These are phyloP conservation scores for Cetonia aurata DNA, from an alignment of 2,888 invertebrate species.

Conservation along the genomic window DNA sequence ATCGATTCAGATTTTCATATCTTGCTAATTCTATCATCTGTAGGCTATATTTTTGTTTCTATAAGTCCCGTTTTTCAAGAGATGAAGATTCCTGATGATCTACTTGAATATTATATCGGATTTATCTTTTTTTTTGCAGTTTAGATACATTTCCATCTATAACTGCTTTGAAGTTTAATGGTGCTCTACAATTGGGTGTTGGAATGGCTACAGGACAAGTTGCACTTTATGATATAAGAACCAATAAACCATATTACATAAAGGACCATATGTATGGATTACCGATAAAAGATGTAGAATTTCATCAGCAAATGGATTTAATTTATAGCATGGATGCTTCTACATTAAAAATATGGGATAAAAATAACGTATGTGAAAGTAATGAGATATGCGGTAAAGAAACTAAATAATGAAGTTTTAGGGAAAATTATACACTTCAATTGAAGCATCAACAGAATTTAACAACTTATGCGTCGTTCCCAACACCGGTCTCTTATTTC, in stretches of 20 bases:
- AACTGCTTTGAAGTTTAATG: constrained; percentile 84
- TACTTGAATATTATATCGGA: constrained; percentile 22
- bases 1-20: too few relatives aligned
- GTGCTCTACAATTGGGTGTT: constrained; percentile 83
- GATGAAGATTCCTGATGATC: too few relatives aligned
- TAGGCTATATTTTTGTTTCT: too few relatives aligned
- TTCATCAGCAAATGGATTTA: constrained; percentile 83
- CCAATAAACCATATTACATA: constrained; percentile 86
- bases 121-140: constrained; percentile 64
- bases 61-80: too few relatives aligned
- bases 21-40: too few relatives aligned
- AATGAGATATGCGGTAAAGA: constrained; percentile 1
- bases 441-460: constrained; percentile 87
- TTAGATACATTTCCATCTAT: constrained; percentile 78
- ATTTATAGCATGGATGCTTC: constrained; percentile 91
- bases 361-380: constrained; percentile 76
- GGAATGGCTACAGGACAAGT: constrained; percentile 96
- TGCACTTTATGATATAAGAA: constrained; percentile 93
- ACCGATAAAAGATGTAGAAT: constrained; percentile 90
- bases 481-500: constrained; percentile 89
- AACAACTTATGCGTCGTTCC: constrained; percentile 95
- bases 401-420: constrained; percentile 62
- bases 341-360: constrained; percentile 92
- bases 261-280: constrained; percentile 97
- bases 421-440: constrained; percentile 94